Percentiles rank a stretch among this genome's conserved stretches.
These are phyloP conservation scores for Gadus macrocephalus DNA, from an alignment of 2,113 vertebrate genomes.

Conservation along the genomic window DNA sequence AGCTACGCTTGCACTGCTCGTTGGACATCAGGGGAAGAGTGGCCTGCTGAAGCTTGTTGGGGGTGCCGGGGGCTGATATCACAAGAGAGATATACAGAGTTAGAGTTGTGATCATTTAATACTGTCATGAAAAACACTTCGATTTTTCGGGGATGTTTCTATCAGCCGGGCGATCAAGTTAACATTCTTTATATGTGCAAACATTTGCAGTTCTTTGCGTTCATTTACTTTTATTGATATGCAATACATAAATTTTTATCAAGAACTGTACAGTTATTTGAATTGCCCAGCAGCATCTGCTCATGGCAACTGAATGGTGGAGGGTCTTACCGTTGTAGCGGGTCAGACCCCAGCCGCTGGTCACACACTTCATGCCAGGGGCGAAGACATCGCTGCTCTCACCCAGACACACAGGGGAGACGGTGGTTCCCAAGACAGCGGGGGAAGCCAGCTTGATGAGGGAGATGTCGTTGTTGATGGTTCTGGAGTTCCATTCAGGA, in stretches of 20 bases:
- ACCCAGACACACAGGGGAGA: constrained; percentile 51
- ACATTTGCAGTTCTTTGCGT: too few relatives aligned
- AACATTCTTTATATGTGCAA: too few relatives aligned
- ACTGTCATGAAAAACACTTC: too few relatives aligned
- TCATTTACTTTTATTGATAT: too few relatives aligned
- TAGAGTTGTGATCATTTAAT: background rate
- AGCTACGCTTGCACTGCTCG: constrained; percentile 42
- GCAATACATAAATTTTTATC: too few relatives aligned
- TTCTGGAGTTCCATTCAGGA: constrained; percentile 58
- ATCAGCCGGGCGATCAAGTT: too few relatives aligned
- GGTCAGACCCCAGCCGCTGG: constrained; percentile 68
- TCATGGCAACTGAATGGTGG: background rate
- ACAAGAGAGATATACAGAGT: background rate
- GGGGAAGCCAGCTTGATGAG: constrained; percentile 67
- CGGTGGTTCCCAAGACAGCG: constrained; percentile 36
- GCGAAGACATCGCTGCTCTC: constrained; percentile 41
- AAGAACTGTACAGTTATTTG: too few relatives aligned
- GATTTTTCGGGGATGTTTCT: too few relatives aligned
- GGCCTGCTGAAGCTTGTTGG: constrained; percentile 66
- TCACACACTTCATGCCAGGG: constrained; percentile 62
- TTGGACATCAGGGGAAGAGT: constrained; percentile 64
- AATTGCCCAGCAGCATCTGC: background rate
- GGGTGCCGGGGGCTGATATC: constrained; percentile 55
- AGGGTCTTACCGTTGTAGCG: constrained; percentile 54
- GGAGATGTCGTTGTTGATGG: constrained; percentile 71